phyloP scores from a whole-genome alignment of 2,888 invertebrate species.

The Drosophila recens region DNA sequence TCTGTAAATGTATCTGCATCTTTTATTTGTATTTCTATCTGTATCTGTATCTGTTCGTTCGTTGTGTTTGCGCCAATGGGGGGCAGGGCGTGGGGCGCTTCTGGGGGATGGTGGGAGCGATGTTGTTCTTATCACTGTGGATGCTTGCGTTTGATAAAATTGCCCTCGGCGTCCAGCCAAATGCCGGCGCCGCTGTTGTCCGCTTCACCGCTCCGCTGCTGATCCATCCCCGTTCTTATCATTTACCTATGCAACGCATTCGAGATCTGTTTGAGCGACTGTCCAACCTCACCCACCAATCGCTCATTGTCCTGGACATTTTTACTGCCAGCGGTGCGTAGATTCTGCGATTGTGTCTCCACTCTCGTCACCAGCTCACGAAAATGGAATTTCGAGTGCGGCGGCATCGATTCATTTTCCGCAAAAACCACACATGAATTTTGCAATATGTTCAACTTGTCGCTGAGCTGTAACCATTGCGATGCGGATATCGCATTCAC shows the following conservation, averaged over 20 bases:
- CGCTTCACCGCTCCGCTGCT: slow-evolving; percentile 45
- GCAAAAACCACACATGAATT: slow-evolving; percentile 93
- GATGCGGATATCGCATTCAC: slow-evolving; percentile 86
- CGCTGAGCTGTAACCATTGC: slow-evolving; percentile 92
- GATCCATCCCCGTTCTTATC: slow-evolving; percentile 83
- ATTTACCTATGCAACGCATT: slow-evolving; percentile 86
- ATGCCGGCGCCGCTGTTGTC: slow-evolving; percentile 65
- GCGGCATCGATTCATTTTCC: slow-evolving; percentile 91
- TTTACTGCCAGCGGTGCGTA: slow-evolving; percentile 89
- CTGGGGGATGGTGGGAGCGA: slow-evolving; percentile 62
- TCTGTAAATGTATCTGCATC: slow-evolving; percentile 1
- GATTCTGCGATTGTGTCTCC: slow-evolving; percentile 89
- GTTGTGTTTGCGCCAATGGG: slow-evolving; percentile 20
- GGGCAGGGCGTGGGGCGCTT: slow-evolving; percentile 6
- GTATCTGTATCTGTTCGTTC: slow-evolving; percentile 15
- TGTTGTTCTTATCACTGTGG: slow-evolving; percentile 46
- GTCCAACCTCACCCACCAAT: slow-evolving; percentile 89
- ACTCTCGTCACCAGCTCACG: slow-evolving; percentile 90
- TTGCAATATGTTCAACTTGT: slow-evolving; percentile 93
- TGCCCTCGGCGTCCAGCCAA: slow-evolving; percentile 83
- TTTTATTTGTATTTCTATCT: background rate
- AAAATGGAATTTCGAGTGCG: slow-evolving; percentile 95
- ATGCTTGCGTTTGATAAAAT: slow-evolving; percentile 80
- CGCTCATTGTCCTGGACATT: slow-evolving; percentile 90
- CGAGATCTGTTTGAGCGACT: slow-evolving; percentile 85